phyloP scores from a whole-genome alignment of 2,888 invertebrate species.

The Chalcosyrphus nemorum region DNA sequence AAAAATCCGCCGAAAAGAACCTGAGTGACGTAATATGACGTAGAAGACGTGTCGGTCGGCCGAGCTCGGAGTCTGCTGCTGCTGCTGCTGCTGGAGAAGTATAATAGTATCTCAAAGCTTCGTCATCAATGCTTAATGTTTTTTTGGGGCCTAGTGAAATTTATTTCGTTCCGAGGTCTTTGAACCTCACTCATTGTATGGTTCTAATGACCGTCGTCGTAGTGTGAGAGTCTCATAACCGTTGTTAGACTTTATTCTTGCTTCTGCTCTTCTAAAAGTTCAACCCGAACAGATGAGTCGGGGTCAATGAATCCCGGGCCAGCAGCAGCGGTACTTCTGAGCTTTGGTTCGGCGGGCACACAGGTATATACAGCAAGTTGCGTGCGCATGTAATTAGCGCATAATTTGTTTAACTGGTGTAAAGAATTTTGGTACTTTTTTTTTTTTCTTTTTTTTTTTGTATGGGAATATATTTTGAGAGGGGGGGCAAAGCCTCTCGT shows the following conservation, averaged over 20 bases:
- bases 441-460: conserved; percentile 2
- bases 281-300: conserved; percentile 61
- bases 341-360: conserved; percentile 21
- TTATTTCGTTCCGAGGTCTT: conserved; percentile 57
- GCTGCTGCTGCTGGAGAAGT: conserved; percentile 33
- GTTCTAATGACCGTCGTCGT: conserved; percentile 47
- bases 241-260: conserved; percentile 33
- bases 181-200: conserved; percentile 48
- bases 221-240: conserved; percentile 48
- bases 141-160: conserved; percentile 67
- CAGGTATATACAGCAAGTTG: conserved; percentile 50
- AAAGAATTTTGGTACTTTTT: background rate
- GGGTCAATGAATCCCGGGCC: conserved; percentile 66
- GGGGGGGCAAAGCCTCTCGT: background rate
- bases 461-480: conserved; percentile 11
- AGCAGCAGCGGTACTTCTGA: conserved; percentile 33
- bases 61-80: conserved; percentile 31
- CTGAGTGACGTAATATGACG: conserved; percentile 56
- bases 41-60: conserved; percentile 22
- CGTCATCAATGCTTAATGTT: conserved; percentile 33
- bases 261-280: conserved; percentile 38
- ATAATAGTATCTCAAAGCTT: conserved; percentile 39
- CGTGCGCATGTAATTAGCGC: conserved; percentile 57
- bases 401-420: conserved; percentile 52
- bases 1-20: conserved; percentile 3